These are phyloP conservation scores for Xyrichtys novacula DNA, from an alignment of 2,797 vertebrate genomes.

Conservation along the genomic window DNA sequence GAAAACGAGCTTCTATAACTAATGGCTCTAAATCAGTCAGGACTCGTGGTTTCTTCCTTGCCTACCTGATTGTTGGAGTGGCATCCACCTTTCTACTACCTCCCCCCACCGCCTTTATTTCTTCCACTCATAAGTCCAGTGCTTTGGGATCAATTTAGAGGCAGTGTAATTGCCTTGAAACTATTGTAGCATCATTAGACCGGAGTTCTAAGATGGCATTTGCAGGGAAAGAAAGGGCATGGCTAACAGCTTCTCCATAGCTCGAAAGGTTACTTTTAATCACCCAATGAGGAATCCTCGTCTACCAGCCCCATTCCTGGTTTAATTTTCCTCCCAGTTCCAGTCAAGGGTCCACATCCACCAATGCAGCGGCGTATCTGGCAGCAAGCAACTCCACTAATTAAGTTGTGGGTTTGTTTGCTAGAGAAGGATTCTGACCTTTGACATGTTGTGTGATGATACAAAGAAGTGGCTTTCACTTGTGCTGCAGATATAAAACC, in stretches of 20 bases:
- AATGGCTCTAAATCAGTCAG: slow-evolving; percentile 59
- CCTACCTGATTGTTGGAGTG: slow-evolving; percentile 56
- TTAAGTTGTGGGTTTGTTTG: slow-evolving; percentile 74
- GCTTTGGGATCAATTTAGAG: slow-evolving; percentile 86
- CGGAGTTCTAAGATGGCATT: slow-evolving; percentile 85
- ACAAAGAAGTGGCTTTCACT: slow-evolving; percentile 39
- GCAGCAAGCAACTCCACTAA: slow-evolving; percentile 64
- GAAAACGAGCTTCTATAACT: slow-evolving; percentile 28
- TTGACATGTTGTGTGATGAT: slow-evolving; percentile 62
- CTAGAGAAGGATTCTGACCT: slow-evolving; percentile 59
- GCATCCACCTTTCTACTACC: slow-evolving; percentile 43
- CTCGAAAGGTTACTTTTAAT: slow-evolving; percentile 90
- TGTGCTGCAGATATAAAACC: slow-evolving; percentile 36
- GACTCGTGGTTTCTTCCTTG: slow-evolving; percentile 34
- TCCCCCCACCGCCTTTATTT: slow-evolving; percentile 42
- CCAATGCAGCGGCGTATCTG: slow-evolving; percentile 22
- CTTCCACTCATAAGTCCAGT: slow-evolving; percentile 68
- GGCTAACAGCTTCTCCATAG: slow-evolving; percentile 85
- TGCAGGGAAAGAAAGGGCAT: slow-evolving; percentile 87
- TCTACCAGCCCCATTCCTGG: slow-evolving; percentile 54
- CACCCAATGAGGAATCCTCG: slow-evolving; percentile 82
- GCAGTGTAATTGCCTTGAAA: slow-evolving; percentile 86
- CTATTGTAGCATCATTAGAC: slow-evolving; percentile 87
- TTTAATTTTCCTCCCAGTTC: slow-evolving; percentile 67
- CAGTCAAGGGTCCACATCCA: slow-evolving; percentile 53